Evolutionary conservation across 2,113 vertebrate genomes (phyloP), one percentile per base, ranked within the genome.

Genomic region (Steatornis caripensis): DNA sequence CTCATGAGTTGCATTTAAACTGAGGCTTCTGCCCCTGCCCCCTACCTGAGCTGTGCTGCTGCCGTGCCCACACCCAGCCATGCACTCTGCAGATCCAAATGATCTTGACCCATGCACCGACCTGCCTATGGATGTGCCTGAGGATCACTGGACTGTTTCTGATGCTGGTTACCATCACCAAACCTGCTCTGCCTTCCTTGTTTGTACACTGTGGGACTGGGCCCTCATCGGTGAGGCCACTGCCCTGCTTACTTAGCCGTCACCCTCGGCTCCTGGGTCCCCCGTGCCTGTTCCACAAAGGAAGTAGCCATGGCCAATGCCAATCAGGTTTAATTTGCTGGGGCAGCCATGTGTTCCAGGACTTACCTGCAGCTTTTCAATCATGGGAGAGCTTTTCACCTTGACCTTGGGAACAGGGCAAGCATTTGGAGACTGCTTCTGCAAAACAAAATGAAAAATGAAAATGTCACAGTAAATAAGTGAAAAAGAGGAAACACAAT

Each of bases 331-430:
- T 74, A 15, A 49, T 77, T 92, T 55, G n/a, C 54, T 71, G 66
- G 11, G 23, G 20, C 36, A 85, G 34, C 43, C n/a, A 21, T 2
- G 5, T n/a, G 51, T n/a, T 43, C 39, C 37, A 71, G 41, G 36
- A 91, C 98, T 87, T 93, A 98, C 98, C 98, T 98, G 98, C 43
- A 98, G 97, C 92, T 98, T 98, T 95, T 98, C 98, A 65, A 98
- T 98, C 94, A 98, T 97, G 94, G 98, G 94, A 1, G 98, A 98
- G 80, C 98, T 98, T 98, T 98, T 98, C 97, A 98, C 94, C 60
- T 98, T 98, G 93, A 98, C 60, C 83, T 97, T 98, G 49, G 97
- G 97, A 57, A 96, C 36, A 30, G 97, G 94, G 70, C 96, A 95
- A 36, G 94, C 84, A 45, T 60, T 97, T 89, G 98, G 95, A 2